Conservation (phyloP, 2,888 invertebrate genomes). For the Endotricha flammealis region DNA sequence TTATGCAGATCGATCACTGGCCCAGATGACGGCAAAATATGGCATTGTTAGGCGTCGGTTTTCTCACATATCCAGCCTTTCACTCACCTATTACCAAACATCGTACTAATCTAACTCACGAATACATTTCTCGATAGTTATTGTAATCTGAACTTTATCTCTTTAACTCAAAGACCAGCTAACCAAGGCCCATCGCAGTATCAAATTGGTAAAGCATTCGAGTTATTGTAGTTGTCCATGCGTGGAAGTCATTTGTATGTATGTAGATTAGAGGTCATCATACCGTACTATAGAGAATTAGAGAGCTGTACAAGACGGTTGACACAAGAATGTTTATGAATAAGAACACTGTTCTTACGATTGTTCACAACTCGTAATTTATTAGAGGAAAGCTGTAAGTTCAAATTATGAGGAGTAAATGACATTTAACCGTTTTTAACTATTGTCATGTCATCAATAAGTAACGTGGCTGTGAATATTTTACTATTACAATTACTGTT, state of each 20-base stretch:
- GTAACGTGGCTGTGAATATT: no score
- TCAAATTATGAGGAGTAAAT: no score
- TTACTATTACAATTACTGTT: no score
- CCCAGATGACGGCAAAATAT: slow-evolving; percentile 67
- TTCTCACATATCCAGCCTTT: slow-evolving; percentile 73
- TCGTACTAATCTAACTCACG: slow-evolving; percentile 26
- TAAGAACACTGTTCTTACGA: not conserved
- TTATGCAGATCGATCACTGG: slow-evolving; percentile 69
- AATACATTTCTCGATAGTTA: slow-evolving; percentile 9
- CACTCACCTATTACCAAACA: slow-evolving; percentile 72
- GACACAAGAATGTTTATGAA: slow-evolving; percentile 48
- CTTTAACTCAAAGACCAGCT: slow-evolving; percentile 18
- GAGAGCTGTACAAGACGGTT: slow-evolving; percentile 45
- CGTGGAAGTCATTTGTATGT: slow-evolving; percentile 71
- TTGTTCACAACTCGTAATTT: not conserved
- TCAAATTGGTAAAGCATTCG: slow-evolving; percentile 39
- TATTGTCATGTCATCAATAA: no score
- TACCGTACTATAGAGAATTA: slow-evolving; percentile 55
- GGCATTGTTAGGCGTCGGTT: slow-evolving; percentile 72
- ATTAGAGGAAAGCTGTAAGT: not conserved
- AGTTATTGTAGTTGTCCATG: slow-evolving; percentile 71
- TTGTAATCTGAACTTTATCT: slow-evolving; percentile 34
- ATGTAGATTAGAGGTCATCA: slow-evolving; percentile 74
- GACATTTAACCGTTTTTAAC: no score
- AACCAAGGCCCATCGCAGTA: slow-evolving; percentile 6